Conservation (phyloP, 2,888 invertebrate genomes). For the Drosophila glabriapex region DNA sequence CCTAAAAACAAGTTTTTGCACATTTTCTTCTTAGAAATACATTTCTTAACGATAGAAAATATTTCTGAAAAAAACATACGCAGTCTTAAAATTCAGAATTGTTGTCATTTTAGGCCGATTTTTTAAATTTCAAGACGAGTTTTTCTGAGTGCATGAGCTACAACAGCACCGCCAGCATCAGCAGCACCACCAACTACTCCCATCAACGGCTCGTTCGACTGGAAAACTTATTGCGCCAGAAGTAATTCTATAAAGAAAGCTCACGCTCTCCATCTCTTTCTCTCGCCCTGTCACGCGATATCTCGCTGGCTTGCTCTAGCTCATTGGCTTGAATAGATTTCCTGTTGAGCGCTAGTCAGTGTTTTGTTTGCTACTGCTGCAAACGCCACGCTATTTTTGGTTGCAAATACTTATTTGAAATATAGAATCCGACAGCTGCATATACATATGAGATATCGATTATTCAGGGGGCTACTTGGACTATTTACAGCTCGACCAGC, state of each 20-base stretch:
- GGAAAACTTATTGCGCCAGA: conserved; percentile 81
- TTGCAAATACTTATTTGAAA: conserved; percentile 48
- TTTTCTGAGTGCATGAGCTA: neutral
- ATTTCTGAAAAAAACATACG: neutral
- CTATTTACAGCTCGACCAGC: conserved; percentile 74
- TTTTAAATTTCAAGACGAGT: neutral
- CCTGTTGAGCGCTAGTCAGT: conserved; percentile 5
- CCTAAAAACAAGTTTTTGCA: fast-evolving
- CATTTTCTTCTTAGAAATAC: neutral
- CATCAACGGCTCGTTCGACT: conserved; percentile 69
- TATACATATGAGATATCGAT: conserved; percentile 53
- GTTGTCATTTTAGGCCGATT: neutral
- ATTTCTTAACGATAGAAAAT: neutral
- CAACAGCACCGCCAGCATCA: neutral
- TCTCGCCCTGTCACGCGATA: conserved; percentile 17
- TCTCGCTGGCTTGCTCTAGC: conserved; percentile 7
- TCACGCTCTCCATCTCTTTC: conserved; percentile 25
- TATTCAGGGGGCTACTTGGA: conserved; percentile 43
- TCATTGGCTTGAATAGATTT: conserved; percentile 24
- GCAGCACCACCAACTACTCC: conserved; percentile 43
- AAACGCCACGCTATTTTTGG: conserved; percentile 65
- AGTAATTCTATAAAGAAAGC: conserved; percentile 78
- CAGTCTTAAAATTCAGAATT: neutral
- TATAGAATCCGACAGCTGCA: conserved; percentile 32
- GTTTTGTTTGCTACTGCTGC: conserved; percentile 28